phyloP scores from a whole-genome alignment of 2,888 invertebrate genomes.

The Iselma pallidipennis region DNA sequence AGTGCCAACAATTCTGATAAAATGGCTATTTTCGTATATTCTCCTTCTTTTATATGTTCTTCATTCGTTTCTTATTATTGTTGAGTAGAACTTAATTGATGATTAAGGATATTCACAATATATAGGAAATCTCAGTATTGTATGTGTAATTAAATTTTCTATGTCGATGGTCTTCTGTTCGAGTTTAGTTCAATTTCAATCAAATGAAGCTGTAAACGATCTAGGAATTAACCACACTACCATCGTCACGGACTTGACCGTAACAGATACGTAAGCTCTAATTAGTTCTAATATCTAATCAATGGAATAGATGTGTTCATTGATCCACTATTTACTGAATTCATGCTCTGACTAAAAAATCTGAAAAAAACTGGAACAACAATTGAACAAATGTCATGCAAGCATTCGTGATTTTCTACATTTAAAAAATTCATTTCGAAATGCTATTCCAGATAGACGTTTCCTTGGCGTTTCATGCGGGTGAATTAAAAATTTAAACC shows the following conservation, averaged over 20 bases:
- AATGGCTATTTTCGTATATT: constrained; percentile 7
- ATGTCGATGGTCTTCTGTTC: neutral
- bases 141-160: constrained; percentile 10
- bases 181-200: neutral
- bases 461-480: neutral
- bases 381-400: neutral
- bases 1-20: constrained; percentile 25
- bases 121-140: too few species aligned
- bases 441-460: neutral
- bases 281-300: neutral
- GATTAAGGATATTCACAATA: too few species aligned
- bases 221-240: neutral
- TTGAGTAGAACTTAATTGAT: neutral
- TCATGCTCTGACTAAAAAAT: too few species aligned
- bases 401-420: neutral
- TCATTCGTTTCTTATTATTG: neutral
- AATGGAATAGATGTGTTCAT: neutral
- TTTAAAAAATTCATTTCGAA: neutral
- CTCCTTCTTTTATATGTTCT: constrained; percentile 12
- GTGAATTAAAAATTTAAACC: neutral
- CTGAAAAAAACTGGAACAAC: too few species aligned
- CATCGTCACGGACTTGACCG: neutral
- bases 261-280: neutral
- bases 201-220: neutral
- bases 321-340: neutral